A percentile compares a stretch with the other conserved stretches of the same genome.
These are phyloP conservation scores for Nasonia vitripennis DNA, from an alignment of 1,140 invertebrate genomes.

Conservation along the genomic window DNA sequence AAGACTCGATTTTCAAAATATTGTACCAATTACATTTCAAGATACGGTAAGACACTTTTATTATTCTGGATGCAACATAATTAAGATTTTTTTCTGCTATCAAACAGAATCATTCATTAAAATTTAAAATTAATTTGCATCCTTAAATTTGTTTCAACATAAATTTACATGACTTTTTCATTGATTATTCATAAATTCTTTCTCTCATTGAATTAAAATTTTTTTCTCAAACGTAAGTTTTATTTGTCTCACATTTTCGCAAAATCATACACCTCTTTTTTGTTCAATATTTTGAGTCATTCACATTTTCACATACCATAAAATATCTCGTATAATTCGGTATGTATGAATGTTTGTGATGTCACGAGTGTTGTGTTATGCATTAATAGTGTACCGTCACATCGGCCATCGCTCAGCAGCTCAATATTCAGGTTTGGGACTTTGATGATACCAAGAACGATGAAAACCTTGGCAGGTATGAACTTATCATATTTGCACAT, in stretches of 20 bases:
- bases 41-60: conserved; percentile 43
- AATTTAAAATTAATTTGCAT: conserved; percentile 10
- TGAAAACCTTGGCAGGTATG: conserved; percentile 88
- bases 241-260: not conserved
- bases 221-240: conserved; percentile 5
- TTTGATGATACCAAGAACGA: conserved; percentile 90
- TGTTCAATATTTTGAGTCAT: not conserved
- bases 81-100: not conserved
- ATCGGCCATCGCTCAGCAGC: conserved; percentile 82
- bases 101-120: not conserved
- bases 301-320: conserved; percentile 22
- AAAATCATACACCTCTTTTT: not conserved
- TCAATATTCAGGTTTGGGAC: conserved; percentile 88
- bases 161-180: conserved; percentile 4
- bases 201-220: not conserved
- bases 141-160: conserved; percentile 1
- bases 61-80: conserved; percentile 30
- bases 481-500: conserved; percentile 32
- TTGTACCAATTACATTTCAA: conserved; percentile 41
- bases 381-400: conserved; percentile 76
- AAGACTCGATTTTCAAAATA: conserved; percentile 32
- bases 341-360: conserved; percentile 71
- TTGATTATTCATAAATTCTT: conserved; percentile 19
- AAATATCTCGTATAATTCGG: conserved; percentile 53
- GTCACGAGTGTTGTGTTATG: conserved; percentile 72